These are phyloP conservation scores for Griposia aprilina DNA, from an alignment of 2,888 invertebrate species.

Conservation along the genomic window DNA sequence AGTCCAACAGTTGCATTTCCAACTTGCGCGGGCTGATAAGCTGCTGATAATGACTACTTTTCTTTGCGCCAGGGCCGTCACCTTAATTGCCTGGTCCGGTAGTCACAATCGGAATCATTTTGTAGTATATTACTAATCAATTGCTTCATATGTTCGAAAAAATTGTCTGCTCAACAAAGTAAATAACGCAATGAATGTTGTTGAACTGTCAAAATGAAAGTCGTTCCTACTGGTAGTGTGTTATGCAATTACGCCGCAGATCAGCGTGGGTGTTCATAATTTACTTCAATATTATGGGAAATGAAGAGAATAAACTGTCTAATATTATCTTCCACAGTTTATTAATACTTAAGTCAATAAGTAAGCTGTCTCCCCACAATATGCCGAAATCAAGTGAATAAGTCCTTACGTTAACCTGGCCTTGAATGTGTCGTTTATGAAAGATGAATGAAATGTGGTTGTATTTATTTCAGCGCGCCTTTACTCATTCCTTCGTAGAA, in stretches of 20 bases:
- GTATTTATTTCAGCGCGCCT: neutral
- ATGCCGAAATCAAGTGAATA: constrained; percentile 13
- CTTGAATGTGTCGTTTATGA: constrained; percentile 6
- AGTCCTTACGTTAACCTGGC: neutral
- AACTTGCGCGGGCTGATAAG: constrained; percentile 5
- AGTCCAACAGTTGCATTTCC: neutral
- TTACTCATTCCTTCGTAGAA: neutral
- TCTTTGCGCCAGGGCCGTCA: neutral
- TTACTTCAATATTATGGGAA: constrained; percentile 13
- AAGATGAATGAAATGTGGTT: constrained; percentile 34
- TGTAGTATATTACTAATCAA: too few species aligned
- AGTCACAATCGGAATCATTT: too few species aligned
- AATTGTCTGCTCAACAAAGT: too few species aligned
- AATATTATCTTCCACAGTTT: neutral
- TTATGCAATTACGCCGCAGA: neutral
- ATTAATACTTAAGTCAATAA: neutral
- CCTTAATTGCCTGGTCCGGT: too few species aligned
- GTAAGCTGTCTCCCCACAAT: neutral
- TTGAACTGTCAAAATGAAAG: too few species aligned
- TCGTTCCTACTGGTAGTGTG: too few species aligned
- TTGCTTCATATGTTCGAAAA: too few species aligned
- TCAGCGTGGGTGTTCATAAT: constrained; percentile 12
- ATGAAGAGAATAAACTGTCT: constrained; percentile 10
- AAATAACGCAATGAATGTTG: too few species aligned
- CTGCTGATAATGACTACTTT: constrained; percentile 17